Conservation (phyloP, 2,113 vertebrate genomes). For the Mystacornis crossleyi region DNA sequence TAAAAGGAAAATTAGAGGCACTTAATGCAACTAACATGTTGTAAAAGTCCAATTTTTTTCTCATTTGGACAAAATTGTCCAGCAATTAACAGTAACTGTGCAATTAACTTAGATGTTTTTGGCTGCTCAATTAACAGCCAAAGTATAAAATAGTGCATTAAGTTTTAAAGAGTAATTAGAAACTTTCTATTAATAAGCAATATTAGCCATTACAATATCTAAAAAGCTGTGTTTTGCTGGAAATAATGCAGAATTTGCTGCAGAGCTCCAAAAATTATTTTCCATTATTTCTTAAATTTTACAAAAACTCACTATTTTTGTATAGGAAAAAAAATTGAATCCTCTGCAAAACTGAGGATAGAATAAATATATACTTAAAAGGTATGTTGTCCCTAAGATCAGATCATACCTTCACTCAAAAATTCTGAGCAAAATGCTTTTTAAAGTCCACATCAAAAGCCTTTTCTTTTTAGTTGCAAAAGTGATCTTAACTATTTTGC, state of each 20-base stretch:
- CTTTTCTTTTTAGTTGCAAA: not conserved
- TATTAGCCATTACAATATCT: not conserved
- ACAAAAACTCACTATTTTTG: not conserved
- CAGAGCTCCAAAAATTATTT: not conserved
- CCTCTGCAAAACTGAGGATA: not conserved
- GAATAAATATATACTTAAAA: not conserved
- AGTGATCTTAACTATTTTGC: not conserved
- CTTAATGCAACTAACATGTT: not conserved
- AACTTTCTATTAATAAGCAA: not conserved
- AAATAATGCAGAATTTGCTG: not conserved
- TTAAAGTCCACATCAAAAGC: not conserved
- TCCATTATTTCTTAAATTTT: not conserved
- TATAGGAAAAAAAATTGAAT: fast-evolving
- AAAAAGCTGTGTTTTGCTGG: not conserved
- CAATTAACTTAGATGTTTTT: not conserved
- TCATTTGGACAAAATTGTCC: constrained; percentile 13
- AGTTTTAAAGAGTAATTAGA: not conserved
- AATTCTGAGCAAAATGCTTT: not conserved
- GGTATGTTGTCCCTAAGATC: not conserved
- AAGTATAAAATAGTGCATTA: not conserved
- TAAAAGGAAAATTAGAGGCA: constrained; percentile 2
- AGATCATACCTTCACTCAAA: not conserved
- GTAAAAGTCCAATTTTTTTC: not conserved
- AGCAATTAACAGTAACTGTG: constrained; percentile 8
- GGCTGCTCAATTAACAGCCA: not conserved